Base-by-base conservation (phyloP, 2,888 invertebrate species). In the Pammene fasciana region DNA sequence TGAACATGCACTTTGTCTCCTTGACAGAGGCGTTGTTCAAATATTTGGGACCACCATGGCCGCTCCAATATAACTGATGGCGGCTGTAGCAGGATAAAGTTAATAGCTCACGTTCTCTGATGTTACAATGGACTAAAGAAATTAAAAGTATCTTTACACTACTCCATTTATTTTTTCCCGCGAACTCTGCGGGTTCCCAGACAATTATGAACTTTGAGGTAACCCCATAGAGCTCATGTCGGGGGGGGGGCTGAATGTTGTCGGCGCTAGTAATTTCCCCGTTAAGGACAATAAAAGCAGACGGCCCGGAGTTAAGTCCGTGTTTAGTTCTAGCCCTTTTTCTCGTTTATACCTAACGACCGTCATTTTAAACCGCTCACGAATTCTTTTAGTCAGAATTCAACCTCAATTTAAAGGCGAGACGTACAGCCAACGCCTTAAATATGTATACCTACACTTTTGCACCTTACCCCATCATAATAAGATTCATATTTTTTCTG, bases 91-190 rank as follows among this genome's bases (percentile, higher is more conserved):
- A 57, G 18, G 18, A 7, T n/a, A 16, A 11, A 52, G 66, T 64
- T 54, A 26, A 61, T 45, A 36, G 36, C 43, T 14, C 36, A 36
- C 64, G 64, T 52, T 56, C 18, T 52, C 43, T 38, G 36, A 14
- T 14, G 26, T 50, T 64, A 65, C 45, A 54, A 46, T 14, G 68
- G 52, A 43, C 50, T 45, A 59, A 65, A 67, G 16, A 52, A 65
- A 65, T 59, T 59, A 65, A 68, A 65, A 57, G 52, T 59, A 46
- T 64, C 38, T 59, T 57, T 59, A 59, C 68, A 65, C 52, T 46
- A 59, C 38, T 56, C 45, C 50, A 57, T 68, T 68, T 64, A n/a
- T 34, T 5, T 2, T 14, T n/a, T 13, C 45, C n/a, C 45, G 45
- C n/a, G 41, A 54, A 46, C 8, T 43, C n/a, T 13, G 26, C 9